Percentiles rank a stretch among this genome's conserved stretches.
Conservation (phyloP, 2,113 vertebrate genomes). For the Sceloporus tristichus region DNA sequence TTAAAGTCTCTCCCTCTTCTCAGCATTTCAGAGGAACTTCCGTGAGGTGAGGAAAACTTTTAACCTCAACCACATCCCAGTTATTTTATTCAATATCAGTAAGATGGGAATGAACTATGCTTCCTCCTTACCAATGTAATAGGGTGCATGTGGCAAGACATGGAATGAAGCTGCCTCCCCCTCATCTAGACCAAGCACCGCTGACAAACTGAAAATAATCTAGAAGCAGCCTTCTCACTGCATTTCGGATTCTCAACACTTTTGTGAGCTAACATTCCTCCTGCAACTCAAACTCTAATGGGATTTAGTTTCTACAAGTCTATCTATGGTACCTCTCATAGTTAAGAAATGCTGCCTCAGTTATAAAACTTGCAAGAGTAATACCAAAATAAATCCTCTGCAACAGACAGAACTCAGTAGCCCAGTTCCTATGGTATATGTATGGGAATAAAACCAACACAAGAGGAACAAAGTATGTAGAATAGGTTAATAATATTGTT, state of each 20-base stretch:
- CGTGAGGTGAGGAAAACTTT: too few species aligned
- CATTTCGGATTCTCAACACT: neutral
- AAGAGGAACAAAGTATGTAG: neutral
- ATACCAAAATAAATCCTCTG: neutral
- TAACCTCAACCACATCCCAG: too few species aligned
- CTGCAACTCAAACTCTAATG: neutral
- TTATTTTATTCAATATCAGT: too few species aligned
- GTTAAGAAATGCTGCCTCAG: too few species aligned
- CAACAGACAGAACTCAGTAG: neutral
- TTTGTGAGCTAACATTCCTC: neutral
- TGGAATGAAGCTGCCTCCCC: neutral
- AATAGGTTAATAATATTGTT: neutral
- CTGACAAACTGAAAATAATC: neutral
- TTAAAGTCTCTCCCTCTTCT: too few species aligned
- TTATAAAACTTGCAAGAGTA: neutral
- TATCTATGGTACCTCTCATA: neutral
- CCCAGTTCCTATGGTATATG: neutral
- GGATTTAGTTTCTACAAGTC: neutral
- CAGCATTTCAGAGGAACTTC: too few species aligned
- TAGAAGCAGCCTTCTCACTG: neutral
- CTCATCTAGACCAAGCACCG: neutral
- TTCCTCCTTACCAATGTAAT: too few species aligned
- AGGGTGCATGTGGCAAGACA: neutral
- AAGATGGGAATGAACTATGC: too few species aligned
- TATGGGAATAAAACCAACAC: neutral